Evolutionary conservation across 2,888 invertebrate species (phyloP), one percentile per base, ranked within the genome.

Genomic region (Pristionchus mayeri): DNA sequence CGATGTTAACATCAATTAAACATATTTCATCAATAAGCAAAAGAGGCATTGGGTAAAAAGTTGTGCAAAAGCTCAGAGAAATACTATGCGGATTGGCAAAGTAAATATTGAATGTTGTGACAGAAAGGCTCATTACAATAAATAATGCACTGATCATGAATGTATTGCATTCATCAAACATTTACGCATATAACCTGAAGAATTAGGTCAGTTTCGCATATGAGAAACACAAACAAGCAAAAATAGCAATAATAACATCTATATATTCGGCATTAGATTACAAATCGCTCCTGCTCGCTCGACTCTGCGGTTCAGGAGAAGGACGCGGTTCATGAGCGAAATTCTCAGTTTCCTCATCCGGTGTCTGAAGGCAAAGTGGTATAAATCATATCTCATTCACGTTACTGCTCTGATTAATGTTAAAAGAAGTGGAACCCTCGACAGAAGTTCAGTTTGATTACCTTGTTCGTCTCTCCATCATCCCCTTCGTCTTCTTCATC

Each of bases 271-370:
- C 7, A 37, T n/a, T 6, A 37, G 37, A 67, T 67, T n/a, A 67
- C 7, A 67, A n/a, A 9, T 67, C 67, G n/a, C 34, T 40, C 21
- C 67, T 67, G 67, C 67, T 67, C 37, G 40, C n/a, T 9, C 67
- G 37, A 67, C 67, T 67, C 37, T 21, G 27, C 18, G 67, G 67
- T 27, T 67, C 67, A 1, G 67, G 67, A 2, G 67, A 67, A 1
- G 67, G 67, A 37, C 67, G 67, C 37, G 67, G 67, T 11, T 67
- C 67, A 37, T 67, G 67, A 11, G 67, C 67, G n/a, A 67, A 67
- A 37, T 67, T n/a, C 67, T 67, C 67, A 18, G 37, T 67, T 6
- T 37, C 63, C 30, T 63, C 67, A n/a, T 67, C 67, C 18, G 67
- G 67, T 7, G 67, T 67, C 67, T 67, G 67, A n/a, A n/a, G n/a